Percentiles rank a stretch among this genome's conserved stretches.
These are phyloP conservation scores for Andrena praecox DNA, from an alignment of 2,888 invertebrate species.

Conservation along the genomic window DNA sequence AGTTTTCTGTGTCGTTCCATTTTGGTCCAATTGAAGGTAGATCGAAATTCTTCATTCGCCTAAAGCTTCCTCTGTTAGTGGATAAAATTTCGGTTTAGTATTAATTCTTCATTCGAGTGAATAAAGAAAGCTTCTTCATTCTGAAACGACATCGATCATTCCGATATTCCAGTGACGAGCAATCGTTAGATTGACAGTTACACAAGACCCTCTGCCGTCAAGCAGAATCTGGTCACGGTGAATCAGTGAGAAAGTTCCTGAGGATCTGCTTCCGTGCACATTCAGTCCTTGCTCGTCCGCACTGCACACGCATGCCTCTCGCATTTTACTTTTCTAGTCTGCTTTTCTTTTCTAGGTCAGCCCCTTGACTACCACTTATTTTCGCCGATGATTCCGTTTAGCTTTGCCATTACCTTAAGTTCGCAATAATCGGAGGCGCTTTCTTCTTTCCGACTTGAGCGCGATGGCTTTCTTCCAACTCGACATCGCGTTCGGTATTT, in stretches of 20 bases:
- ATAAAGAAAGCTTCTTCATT: not conserved
- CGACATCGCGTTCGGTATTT: not conserved
- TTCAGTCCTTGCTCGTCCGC: slow-evolving; percentile 79
- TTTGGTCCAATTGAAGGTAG: slow-evolving; percentile 25
- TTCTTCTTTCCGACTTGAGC: slow-evolving; percentile 48
- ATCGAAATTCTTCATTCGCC: slow-evolving; percentile 4
- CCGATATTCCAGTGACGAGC: not conserved
- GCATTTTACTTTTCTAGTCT: slow-evolving; percentile 82
- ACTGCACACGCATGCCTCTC: slow-evolving; percentile 71
- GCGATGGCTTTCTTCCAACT: not conserved
- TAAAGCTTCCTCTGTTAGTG: not conserved
- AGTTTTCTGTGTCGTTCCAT: not conserved
- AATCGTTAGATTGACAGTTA: slow-evolving; percentile 28
- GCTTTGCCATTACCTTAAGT: slow-evolving; percentile 50
- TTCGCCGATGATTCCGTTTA: slow-evolving; percentile 68
- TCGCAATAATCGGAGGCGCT: slow-evolving; percentile 54
- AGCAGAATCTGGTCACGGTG: slow-evolving; percentile 26
- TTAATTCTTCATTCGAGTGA: too few species aligned
- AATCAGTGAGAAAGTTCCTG: slow-evolving; percentile 80
- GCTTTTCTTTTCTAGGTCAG: slow-evolving; percentile 82
- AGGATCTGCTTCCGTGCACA: slow-evolving; percentile 84
- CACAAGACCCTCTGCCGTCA: slow-evolving; percentile 12
- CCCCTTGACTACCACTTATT: slow-evolving; percentile 75
- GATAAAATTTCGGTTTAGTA: not conserved
- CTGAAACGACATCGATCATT: not conserved